Base-by-base conservation (phyloP, 1,140 invertebrate genomes). In the Zaprionus gabonicus region DNA sequence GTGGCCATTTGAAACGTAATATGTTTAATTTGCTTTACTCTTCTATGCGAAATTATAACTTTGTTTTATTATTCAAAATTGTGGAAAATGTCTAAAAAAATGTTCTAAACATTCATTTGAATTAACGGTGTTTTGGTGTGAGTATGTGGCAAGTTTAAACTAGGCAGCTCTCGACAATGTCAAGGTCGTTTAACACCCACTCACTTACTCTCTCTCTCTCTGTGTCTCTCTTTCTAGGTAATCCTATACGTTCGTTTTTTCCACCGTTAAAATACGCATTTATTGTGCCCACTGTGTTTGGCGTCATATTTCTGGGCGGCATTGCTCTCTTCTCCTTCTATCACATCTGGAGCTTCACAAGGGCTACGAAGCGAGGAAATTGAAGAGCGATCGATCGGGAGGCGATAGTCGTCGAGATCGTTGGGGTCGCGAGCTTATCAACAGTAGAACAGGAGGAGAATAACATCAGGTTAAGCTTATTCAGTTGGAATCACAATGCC, bases 301-400 rank as follows among this genome's bases (percentile, higher is more conserved):
- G 95, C 0, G 85, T 96, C 4, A 93, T 94, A 57, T 96, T 96
- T 76, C 93, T 96, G 66, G 95, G 95, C 63, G 94, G 95, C 51
- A 94, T 96, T 53, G 94, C 95, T 86, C 73, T 93, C 4, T 96
- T 95, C 87, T 96, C 95, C 6, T 72, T 95, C 10, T 95, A 95
- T 86, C 95, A 96, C 71, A 93, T 95, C 36, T 91, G 92, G 86
- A 87, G 71, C 68, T 76, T 88, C 60, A 76, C 72, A 27, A 57
- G 77, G 67, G 65, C 82, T 31, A 34, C 31, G 31, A 92, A 91
- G 56, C 66, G 17, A 17, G 7, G 71, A 34, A 71, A 74, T 63
- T 86, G 66, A 76, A 76, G 38, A 17, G 38, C 53, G 53, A 51
- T 51, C 46, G 20, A 31, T 31, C 28, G 7, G 28, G 1, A 12